Evolutionary conservation across 1,140 invertebrate genomes (phyloP).

Genomic region (Sesamia nonagrioides): DNA sequence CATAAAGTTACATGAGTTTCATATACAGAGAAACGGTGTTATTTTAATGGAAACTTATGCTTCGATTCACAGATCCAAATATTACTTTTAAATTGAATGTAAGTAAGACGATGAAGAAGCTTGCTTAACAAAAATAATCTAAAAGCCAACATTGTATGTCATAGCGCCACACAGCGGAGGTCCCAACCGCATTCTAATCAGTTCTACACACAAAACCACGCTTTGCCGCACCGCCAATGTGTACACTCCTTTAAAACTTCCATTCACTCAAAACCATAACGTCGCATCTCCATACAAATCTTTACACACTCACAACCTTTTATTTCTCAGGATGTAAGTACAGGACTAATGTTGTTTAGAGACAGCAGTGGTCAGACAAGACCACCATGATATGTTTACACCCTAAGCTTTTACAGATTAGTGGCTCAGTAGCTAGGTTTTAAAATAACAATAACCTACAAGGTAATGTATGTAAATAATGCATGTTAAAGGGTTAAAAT

Average conservation of each 20-base stretch:
- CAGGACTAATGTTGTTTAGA: conserved; percentile 68
- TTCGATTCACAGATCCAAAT: background rate
- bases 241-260: conserved; percentile 65
- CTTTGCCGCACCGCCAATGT: conserved; percentile 69
- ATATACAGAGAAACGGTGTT: background rate
- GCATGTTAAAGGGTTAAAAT: background rate
- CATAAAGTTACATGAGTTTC: background rate
- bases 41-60: background rate
- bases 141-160: conserved; percentile 49
- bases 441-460: conserved; percentile 70
- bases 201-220: conserved; percentile 63
- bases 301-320: conserved; percentile 52
- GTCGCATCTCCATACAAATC: conserved; percentile 50
- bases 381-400: conserved; percentile 77
- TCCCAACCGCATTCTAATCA: conserved; percentile 71
- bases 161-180: conserved; percentile 78
- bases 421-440: conserved; percentile 56
- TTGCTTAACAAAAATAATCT: conserved; percentile 32
- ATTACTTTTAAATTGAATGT: background rate
- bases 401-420: conserved; percentile 62
- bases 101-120: background rate
- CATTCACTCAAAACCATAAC: conserved; percentile 53
- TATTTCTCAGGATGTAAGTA: conserved; percentile 21
- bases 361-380: conserved; percentile 59
- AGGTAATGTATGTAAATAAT: too few relatives aligned